These are phyloP conservation scores for Caranx melampygus DNA, from an alignment of 2,113 vertebrate species.

Conservation along the genomic window DNA sequence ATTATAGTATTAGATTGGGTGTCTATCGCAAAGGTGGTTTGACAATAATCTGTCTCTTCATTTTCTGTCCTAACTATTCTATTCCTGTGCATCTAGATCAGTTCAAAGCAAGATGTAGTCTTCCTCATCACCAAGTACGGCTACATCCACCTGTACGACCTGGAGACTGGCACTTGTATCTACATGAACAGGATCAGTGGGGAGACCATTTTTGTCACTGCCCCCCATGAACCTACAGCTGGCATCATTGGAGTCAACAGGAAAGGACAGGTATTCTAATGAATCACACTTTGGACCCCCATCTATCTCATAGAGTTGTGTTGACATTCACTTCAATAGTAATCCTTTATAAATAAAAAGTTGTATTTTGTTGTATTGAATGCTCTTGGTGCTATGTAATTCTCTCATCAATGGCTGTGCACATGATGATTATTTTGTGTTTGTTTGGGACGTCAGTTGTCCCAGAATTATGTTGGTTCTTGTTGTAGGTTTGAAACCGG, in stretches of 20 bases:
- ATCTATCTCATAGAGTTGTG: background rate
- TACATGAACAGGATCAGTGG: conserved; percentile 99
- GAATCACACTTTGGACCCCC: background rate
- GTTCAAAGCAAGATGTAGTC: conserved; percentile 97
- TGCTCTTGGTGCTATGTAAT: background rate
- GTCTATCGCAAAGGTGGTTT: background rate
- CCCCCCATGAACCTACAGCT: conserved; percentile 96
- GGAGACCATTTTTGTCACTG: conserved; percentile 99
- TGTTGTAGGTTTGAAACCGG: background rate
- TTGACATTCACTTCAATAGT: background rate
- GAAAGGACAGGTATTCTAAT: conserved; percentile 93
- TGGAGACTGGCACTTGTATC: conserved; percentile 98
- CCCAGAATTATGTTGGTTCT: background rate
- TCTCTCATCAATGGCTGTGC: background rate
- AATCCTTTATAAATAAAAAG: too few relatives aligned
- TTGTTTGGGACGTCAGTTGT: background rate
- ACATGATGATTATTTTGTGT: background rate
- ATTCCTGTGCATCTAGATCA: conserved; percentile 86
- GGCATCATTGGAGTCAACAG: conserved; percentile 99
- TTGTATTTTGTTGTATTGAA: too few relatives aligned
- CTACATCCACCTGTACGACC: conserved; percentile 98
- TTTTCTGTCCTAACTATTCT: background rate
- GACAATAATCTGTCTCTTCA: background rate
- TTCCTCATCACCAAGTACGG: conserved; percentile 99
- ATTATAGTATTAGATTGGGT: background rate